These are phyloP conservation scores for Agriopis aurantiaria DNA, from an alignment of 2,888 invertebrate species.

Conservation along the genomic window DNA sequence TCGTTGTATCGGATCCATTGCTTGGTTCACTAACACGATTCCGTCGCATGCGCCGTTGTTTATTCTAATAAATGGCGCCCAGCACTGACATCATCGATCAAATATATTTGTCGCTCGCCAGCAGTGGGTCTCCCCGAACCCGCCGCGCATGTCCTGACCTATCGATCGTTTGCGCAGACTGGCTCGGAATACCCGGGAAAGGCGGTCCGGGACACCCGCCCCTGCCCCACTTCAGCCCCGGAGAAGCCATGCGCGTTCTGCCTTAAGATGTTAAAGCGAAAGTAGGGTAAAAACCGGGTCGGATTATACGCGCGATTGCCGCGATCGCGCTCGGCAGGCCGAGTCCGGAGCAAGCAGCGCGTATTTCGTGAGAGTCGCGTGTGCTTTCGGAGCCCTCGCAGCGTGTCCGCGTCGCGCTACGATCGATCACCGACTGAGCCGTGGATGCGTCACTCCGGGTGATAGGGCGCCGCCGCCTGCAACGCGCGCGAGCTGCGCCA, in stretches of 20 bases:
- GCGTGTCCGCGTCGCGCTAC: conserved; percentile 37
- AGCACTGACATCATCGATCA: conserved; percentile 13
- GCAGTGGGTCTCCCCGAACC: conserved; percentile 55
- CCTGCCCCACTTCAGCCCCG: conserved; percentile 43
- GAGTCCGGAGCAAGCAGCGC: conserved; percentile 65
- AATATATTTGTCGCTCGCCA: conserved; percentile 40
- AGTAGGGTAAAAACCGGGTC: conserved; percentile 26
- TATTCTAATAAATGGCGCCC: conserved; percentile 2
- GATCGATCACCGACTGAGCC: conserved; percentile 37
- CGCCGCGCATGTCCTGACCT: conserved; percentile 58
- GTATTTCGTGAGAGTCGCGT: conserved; percentile 45
- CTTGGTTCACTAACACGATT: not conserved
- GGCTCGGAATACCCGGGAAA: conserved; percentile 9
- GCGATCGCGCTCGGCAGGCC: conserved; percentile 75
- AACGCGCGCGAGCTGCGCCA: conserved; percentile 38
- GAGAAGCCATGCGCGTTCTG: conserved; percentile 72
- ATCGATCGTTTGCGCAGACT: conserved; percentile 60
- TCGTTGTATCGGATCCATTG: not conserved
- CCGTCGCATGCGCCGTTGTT: conserved; percentile 14
- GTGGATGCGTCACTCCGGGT: conserved; percentile 24
- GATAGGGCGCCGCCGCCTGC: conserved; percentile 13
- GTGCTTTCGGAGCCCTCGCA: conserved; percentile 49
- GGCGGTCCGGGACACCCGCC: conserved; percentile 6
- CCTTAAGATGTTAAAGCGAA: conserved; percentile 37
- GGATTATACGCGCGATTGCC: conserved; percentile 76